Evolutionary conservation across 2,888 invertebrate genomes (phyloP).

Genomic region (Scelioninae gen. 1): DNA sequence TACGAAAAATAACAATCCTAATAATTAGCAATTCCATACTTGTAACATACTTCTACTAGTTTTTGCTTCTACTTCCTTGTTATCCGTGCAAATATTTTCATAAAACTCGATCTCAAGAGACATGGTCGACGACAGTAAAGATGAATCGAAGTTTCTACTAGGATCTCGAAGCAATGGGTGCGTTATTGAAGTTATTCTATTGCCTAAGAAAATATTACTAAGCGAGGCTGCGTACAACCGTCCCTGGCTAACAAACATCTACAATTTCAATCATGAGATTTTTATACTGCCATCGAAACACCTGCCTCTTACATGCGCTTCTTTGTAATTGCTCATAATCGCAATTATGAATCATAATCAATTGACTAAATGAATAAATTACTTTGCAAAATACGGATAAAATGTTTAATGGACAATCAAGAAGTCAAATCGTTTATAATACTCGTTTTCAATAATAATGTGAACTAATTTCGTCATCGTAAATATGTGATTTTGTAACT

Average conservation of each 20-base stretch:
- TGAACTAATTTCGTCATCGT: background rate
- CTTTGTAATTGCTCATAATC: constrained; percentile 65
- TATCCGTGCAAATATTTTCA: constrained; percentile 35
- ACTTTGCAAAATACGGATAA: constrained; percentile 48
- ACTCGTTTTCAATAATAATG: constrained; percentile 3
- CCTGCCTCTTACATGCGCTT: constrained; percentile 64
- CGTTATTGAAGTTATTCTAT: constrained; percentile 82
- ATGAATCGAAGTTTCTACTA: constrained; percentile 58
- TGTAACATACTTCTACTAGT: constrained; percentile 3
- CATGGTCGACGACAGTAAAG: constrained; percentile 50
- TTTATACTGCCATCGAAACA: constrained; percentile 58
- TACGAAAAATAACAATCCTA: background rate
- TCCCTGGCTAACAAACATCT: constrained; percentile 77
- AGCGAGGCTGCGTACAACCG: constrained; percentile 78
- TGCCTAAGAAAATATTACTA: constrained; percentile 80
- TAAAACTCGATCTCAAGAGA: constrained; percentile 34
- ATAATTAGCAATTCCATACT: constrained; percentile 3
- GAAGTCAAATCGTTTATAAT: constrained; percentile 10
- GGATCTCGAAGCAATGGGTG: constrained; percentile 65
- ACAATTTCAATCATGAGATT: constrained; percentile 74
- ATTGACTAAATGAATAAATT: constrained; percentile 58
- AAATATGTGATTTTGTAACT: background rate
- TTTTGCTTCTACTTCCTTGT: constrained; percentile 27
- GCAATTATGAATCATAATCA: constrained; percentile 61
- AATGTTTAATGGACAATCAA: constrained; percentile 24